Conservation (phyloP, 2,888 invertebrate species). For the Tachystola acroxantha region DNA sequence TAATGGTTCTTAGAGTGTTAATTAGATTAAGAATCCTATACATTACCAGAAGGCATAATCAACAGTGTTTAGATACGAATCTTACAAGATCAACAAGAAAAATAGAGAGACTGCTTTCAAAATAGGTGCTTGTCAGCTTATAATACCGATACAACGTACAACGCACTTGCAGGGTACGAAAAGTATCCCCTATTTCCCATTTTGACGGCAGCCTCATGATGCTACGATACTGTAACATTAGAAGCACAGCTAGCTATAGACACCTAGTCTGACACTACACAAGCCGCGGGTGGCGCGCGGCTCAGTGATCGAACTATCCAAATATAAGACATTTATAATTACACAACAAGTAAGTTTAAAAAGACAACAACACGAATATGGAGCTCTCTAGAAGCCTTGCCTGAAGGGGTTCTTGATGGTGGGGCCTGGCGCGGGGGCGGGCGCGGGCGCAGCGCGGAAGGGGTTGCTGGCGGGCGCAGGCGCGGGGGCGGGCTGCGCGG, state of each 20-base stretch:
- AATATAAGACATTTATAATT: constrained; percentile 71
- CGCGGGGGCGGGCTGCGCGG: constrained; percentile 60
- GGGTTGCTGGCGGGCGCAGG: constrained; percentile 67
- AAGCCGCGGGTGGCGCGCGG: constrained; percentile 50
- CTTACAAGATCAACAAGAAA: constrained; percentile 51
- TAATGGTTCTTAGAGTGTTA: constrained; percentile 30
- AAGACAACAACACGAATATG: constrained; percentile 66
- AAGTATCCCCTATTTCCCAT: constrained; percentile 6
- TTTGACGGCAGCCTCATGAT: constrained; percentile 22
- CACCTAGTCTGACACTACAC: constrained; percentile 56
- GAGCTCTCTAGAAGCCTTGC: constrained; percentile 83
- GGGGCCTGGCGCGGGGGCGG: constrained; percentile 48
- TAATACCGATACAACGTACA: no score
- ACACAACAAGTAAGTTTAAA: constrained; percentile 74
- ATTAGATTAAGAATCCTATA: constrained; percentile 24
- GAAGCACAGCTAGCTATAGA: constrained; percentile 60
- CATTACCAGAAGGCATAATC: constrained; percentile 46
- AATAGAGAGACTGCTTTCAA: constrained; percentile 7
- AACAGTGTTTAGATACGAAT: constrained; percentile 48
- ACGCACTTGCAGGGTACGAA: no score
- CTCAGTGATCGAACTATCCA: constrained; percentile 72
- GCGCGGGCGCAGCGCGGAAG: constrained; percentile 46
- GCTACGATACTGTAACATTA: constrained; percentile 35
- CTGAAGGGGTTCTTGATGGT: constrained; percentile 87
- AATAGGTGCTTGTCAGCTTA: neutral